phyloP scores from a whole-genome alignment of 2,888 invertebrate genomes.

The Petrolisthes cinctipes region DNA sequence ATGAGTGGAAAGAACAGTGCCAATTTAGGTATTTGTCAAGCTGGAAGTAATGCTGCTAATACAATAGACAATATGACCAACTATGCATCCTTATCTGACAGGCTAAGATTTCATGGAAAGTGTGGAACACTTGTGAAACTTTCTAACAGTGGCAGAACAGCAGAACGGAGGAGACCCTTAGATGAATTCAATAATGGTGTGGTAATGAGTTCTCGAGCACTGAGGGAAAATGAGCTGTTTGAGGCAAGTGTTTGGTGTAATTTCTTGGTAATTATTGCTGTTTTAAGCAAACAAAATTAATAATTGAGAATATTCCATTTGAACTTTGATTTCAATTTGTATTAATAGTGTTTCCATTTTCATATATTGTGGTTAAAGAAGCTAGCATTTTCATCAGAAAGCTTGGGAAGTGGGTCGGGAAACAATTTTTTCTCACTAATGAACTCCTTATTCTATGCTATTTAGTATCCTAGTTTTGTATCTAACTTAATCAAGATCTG shows the following conservation, averaged over 20 bases:
- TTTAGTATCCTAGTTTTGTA: no score
- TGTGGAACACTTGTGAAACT: slow-evolving; percentile 90
- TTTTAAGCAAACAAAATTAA: no score
- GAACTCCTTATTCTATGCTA: no score
- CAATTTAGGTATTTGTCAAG: slow-evolving; percentile 18
- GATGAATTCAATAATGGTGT: slow-evolving; percentile 97
- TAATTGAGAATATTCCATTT: no score
- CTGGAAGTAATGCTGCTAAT: slow-evolving; percentile 19
- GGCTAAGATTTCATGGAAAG: slow-evolving; percentile 86
- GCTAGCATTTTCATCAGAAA: no score
- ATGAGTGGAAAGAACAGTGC: slow-evolving; percentile 14
- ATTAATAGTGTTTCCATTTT: no score
- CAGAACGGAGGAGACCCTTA: slow-evolving; percentile 86
- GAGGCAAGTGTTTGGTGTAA: slow-evolving; percentile 73
- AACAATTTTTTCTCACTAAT: no score
- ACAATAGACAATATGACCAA: slow-evolving; percentile 42
- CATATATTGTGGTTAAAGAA: no score
- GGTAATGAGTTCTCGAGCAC: slow-evolving; percentile 91
- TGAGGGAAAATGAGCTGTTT: slow-evolving; percentile 90
- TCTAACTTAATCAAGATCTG: no score
- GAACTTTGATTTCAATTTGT: no score
- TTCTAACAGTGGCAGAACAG: slow-evolving; percentile 82
- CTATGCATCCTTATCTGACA: slow-evolving; percentile 72
- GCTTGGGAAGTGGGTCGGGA: no score
- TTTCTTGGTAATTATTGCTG: no score